Percentiles rank a stretch among this genome's conserved stretches.
Conservation (phyloP, 2,113 vertebrate species). For the Pithys albifrons region DNA sequence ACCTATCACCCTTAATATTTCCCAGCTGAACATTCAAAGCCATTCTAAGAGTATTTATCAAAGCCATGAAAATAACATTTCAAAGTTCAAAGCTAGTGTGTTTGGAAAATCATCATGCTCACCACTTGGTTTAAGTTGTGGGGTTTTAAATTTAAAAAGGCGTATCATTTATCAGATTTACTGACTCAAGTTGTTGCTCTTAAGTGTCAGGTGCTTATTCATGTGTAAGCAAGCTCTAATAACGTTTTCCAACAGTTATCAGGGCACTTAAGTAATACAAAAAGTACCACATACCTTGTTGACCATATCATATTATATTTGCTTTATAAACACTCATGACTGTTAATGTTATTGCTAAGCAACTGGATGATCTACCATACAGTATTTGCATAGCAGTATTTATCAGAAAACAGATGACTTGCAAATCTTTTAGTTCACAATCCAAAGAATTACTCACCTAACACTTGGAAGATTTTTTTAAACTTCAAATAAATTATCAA, state of each 20-base stretch:
- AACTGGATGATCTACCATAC: neutral
- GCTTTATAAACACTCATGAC: slow-evolving; percentile 56
- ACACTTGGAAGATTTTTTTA: neutral
- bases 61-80: slow-evolving; percentile 7
- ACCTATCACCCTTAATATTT: neutral
- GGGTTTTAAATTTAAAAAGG: slow-evolving; percentile 7
- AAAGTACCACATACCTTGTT: slow-evolving; percentile 55
- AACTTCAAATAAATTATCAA: neutral
- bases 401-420: neutral
- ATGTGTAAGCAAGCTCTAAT: slow-evolving; percentile 4
- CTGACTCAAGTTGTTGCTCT: slow-evolving; percentile 38
- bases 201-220: slow-evolving; percentile 39
- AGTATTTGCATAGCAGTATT: slow-evolving; percentile 21
- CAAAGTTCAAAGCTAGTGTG: slow-evolving; percentile 15
- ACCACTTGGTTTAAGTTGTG: slow-evolving; percentile 3
- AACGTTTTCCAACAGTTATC: slow-evolving; percentile 46
- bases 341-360: slow-evolving; percentile 57
- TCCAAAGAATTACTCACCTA: neutral
- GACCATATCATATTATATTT: slow-evolving; percentile 49
- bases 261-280: slow-evolving; percentile 43
- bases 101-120: neutral
- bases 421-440: neutral
- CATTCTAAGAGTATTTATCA: neutral
- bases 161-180: slow-evolving; percentile 20
- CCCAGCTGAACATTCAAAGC: neutral